Evolutionary conservation across 2,797 vertebrate species (phyloP).

Genomic region (Botia almorhae): DNA sequence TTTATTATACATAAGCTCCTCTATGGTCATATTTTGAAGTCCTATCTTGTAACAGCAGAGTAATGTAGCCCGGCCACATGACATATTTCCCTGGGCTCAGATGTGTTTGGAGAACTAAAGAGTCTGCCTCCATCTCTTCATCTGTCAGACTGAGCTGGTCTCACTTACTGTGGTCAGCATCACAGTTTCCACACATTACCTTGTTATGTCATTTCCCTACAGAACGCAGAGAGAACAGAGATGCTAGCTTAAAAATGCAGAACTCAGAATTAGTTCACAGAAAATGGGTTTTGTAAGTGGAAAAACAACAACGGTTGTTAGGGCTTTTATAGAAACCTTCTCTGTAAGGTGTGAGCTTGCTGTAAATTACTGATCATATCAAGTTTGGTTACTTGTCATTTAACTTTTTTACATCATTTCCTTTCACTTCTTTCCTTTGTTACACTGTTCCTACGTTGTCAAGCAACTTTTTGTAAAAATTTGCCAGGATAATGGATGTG

Average conservation of each 20-base stretch:
- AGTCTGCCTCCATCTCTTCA: not conserved
- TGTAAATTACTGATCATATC: slow-evolving; percentile 34
- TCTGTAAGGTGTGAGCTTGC: not conserved
- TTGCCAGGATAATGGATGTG: slow-evolving; percentile 54
- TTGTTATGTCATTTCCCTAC: slow-evolving; percentile 31
- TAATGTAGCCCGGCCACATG: slow-evolving; percentile 7
- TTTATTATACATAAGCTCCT: slow-evolving; percentile 22
- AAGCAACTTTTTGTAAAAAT: slow-evolving; percentile 51
- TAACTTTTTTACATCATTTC: slow-evolving; percentile 16
- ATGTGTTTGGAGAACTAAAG: slow-evolving; percentile 30
- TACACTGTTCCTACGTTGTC: slow-evolving; percentile 49
- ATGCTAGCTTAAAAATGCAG: slow-evolving; percentile 23
- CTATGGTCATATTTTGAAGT: slow-evolving; percentile 10
- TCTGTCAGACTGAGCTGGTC: slow-evolving; percentile 28
- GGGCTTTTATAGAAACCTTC: not conserved
- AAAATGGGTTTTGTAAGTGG: slow-evolving; percentile 31
- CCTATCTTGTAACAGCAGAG: slow-evolving; percentile 6
- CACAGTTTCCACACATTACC: slow-evolving; percentile 11
- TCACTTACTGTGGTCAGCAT: slow-evolving; percentile 43
- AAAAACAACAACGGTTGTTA: slow-evolving; percentile 16
- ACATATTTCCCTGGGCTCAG: slow-evolving; percentile 31
- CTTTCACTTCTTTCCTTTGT: slow-evolving; percentile 48
- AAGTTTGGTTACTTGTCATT: slow-evolving; percentile 26
- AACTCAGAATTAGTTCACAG: slow-evolving; percentile 47
- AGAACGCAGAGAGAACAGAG: slow-evolving; percentile 19